Evolutionary conservation across 1,140 invertebrate genomes (phyloP).

Genomic region (Drosophila equinoxialis): DNA sequence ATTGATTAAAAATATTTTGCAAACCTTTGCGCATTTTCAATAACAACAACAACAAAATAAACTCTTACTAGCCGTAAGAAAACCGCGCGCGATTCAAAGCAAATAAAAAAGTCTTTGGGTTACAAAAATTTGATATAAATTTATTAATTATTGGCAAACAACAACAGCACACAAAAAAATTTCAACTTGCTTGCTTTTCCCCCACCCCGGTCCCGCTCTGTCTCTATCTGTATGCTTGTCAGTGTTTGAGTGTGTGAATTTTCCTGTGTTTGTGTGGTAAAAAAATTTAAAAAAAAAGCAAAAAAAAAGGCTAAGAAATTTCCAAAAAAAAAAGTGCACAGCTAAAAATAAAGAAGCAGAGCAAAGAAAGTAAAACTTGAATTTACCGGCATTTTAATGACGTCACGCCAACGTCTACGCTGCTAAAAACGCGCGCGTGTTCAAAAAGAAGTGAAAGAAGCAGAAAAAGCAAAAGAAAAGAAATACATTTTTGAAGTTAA

Average conservation of each 20-base stretch:
- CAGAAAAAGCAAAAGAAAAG: neutral
- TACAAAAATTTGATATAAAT: neutral
- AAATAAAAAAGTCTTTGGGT: neutral
- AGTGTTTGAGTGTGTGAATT: conserved; percentile 25
- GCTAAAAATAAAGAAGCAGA: conserved; percentile 18
- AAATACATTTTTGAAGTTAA: conserved; percentile 52
- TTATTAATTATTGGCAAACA: conserved; percentile 8
- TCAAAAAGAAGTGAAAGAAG: neutral
- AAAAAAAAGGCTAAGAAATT: conserved; percentile 17
- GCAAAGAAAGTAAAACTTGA: conserved; percentile 36
- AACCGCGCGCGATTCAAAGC: neutral
- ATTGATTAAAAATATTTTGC: neutral
- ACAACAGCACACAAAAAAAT: neutral
- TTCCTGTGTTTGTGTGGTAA: conserved; percentile 25
- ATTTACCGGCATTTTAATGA: conserved; percentile 76
- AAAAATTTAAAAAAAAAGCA: no score
- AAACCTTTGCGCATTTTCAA: neutral
- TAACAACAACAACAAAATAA: neutral
- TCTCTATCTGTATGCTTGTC: conserved; percentile 17
- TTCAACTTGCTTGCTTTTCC: conserved; percentile 4
- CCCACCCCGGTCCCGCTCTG: neutral
- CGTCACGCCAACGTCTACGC: conserved; percentile 62
- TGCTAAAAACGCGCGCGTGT: conserved; percentile 17
- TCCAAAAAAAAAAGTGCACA: conserved; percentile 19
- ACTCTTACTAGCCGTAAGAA: neutral